Percentiles rank a stretch among this genome's conserved stretches.
These are phyloP conservation scores for Odocoileus virginianus DNA, from an alignment of 2,113 vertebrate species.

Conservation along the genomic window DNA sequence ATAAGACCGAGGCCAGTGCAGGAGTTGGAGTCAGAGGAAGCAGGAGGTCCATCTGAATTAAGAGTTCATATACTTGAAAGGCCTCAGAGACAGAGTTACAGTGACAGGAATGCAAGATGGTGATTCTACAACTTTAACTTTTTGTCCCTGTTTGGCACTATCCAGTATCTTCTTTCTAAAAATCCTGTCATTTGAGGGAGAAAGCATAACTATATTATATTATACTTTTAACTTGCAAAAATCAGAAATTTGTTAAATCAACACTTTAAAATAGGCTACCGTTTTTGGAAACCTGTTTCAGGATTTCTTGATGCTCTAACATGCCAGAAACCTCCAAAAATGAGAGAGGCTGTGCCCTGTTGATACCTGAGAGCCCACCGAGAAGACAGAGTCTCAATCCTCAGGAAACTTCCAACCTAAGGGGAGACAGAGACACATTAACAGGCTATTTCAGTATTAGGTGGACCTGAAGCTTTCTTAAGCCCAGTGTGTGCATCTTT, in stretches of 20 bases:
- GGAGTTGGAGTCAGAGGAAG: not conserved
- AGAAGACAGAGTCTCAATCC: not conserved
- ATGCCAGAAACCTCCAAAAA: not conserved
- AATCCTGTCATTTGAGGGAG: not conserved
- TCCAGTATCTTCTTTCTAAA: not conserved
- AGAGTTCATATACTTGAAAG: not conserved
- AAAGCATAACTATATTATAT: not conserved
- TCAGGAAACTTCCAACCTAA: not conserved
- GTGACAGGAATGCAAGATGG: not conserved
- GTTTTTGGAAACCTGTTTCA: not conserved
- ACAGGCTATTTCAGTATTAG: not conserved
- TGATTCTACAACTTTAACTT: not conserved
- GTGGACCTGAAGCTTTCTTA: not conserved
- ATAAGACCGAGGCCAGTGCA: not conserved
- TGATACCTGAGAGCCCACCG: not conserved
- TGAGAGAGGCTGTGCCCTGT: not conserved
- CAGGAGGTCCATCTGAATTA: not conserved
- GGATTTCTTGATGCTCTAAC: not conserved
- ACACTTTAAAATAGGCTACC: not conserved
- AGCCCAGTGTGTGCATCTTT: not conserved
- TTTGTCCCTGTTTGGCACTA: not conserved
- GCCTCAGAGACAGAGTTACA: not conserved
- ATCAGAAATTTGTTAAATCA: not conserved
- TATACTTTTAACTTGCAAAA: not conserved
- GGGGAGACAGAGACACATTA: not conserved